These are phyloP conservation scores for Calonectris borealis DNA, from an alignment of 2,113 vertebrate species.

Conservation along the genomic window DNA sequence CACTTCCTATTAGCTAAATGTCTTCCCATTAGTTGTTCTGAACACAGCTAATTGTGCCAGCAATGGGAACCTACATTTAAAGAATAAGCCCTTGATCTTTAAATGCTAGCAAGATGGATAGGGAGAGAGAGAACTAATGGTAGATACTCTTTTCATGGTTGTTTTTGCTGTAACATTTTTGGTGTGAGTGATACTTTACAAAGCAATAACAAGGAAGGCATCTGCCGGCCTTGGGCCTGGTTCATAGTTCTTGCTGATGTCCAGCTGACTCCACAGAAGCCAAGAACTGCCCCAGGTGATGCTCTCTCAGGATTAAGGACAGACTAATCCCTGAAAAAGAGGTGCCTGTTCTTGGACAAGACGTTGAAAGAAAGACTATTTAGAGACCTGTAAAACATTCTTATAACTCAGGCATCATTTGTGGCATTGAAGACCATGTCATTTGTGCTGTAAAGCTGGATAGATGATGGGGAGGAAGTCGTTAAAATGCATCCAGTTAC, in stretches of 20 bases:
- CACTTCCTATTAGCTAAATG: not conserved
- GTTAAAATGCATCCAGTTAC: not conserved
- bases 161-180: not conserved
- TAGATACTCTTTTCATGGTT: not conserved
- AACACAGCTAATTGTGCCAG: not conserved
- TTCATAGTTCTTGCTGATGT: not conserved
- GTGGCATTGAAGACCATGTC: not conserved
- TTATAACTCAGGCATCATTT: not conserved
- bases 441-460: not conserved
- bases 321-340: not conserved
- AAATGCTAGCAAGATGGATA: not conserved
- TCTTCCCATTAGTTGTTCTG: not conserved
- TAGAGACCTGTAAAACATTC: not conserved
- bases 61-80: not conserved
- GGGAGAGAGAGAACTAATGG: not conserved
- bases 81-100: not conserved
- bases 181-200: not conserved
- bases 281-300: not conserved
- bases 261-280: not conserved
- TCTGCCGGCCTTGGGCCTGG: not conserved
- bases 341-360: not conserved
- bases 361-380: not conserved
- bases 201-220: not conserved
- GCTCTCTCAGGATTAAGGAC: not conserved
- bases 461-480: not conserved